These are phyloP conservation scores for Caenorhabditis panamensis DNA, from an alignment of 2,888 invertebrate genomes.

Conservation along the genomic window DNA sequence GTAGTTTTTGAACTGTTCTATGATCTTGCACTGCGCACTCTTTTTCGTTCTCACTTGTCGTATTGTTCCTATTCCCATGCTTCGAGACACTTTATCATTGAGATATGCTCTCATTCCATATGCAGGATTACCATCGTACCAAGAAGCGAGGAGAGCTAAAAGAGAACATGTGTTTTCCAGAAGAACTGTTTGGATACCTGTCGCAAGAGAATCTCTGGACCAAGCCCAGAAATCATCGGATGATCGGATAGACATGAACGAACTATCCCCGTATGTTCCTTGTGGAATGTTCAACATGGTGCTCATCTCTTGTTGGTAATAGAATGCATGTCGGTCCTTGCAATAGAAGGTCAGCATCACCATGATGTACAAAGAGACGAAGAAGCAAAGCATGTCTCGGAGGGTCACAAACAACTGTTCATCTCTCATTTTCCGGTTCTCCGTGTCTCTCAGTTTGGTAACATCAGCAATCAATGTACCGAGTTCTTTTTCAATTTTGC, in stretches of 20 bases:
- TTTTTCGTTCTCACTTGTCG: slow-evolving; percentile 83
- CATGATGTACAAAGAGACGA: slow-evolving; percentile 68
- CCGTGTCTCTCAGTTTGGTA: slow-evolving; percentile 58
- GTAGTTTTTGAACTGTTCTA: slow-evolving; percentile 35
- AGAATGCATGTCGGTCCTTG: slow-evolving; percentile 67
- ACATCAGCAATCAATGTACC: slow-evolving; percentile 65
- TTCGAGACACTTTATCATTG: slow-evolving; percentile 83
- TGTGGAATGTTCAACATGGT: slow-evolving; percentile 45
- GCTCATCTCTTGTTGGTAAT: slow-evolving; percentile 65
- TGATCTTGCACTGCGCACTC: slow-evolving; percentile 55
- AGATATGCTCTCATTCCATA: slow-evolving; percentile 83
- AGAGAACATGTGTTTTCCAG: background rate
- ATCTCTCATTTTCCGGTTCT: slow-evolving; percentile 67
- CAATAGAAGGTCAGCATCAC: slow-evolving; percentile 68
- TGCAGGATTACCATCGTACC: slow-evolving; percentile 83
- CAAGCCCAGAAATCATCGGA: slow-evolving; percentile 70
- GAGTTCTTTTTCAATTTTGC: slow-evolving; percentile 47
- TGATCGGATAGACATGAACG: slow-evolving; percentile 65
- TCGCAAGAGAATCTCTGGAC: slow-evolving; percentile 63
- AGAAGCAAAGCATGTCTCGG: slow-evolving; percentile 67
- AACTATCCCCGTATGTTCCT: slow-evolving; percentile 41
- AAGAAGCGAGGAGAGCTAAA: slow-evolving; percentile 81
- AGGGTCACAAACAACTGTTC: slow-evolving; percentile 66
- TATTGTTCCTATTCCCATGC: slow-evolving; percentile 84
- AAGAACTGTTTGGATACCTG: slow-evolving; percentile 41